Evolutionary conservation across 2,888 invertebrate genomes (phyloP).

Genomic region (Ochropleura plecta): DNA sequence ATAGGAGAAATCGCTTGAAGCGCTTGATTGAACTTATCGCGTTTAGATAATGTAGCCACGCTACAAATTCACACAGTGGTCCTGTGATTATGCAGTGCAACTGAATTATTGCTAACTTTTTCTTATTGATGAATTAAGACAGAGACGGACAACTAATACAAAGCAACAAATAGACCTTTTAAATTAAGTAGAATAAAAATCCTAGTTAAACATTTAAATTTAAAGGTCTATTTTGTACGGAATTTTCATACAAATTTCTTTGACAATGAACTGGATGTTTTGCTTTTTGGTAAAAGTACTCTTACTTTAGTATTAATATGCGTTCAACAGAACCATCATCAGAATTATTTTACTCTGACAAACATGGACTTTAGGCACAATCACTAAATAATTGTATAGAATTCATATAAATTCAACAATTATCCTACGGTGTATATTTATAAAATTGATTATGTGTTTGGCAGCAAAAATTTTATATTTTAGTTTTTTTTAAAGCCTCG

Average conservation of each 20-base stretch:
- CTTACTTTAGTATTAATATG: not conserved
- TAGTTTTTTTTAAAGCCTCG: constrained; percentile 48
- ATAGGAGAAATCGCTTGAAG: constrained; percentile 19
- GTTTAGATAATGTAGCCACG: not conserved
- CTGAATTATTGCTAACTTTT: constrained; percentile 6
- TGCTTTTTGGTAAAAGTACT: not conserved
- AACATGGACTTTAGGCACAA: not conserved
- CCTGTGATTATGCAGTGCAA: not conserved
- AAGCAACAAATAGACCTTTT: not conserved
- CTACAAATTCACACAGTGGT: not conserved
- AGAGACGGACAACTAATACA: not conserved
- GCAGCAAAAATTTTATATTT: constrained; percentile 56
- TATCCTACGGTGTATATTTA: constrained; percentile 22
- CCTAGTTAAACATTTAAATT: not conserved
- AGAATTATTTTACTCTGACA: not conserved
- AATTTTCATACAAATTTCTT: not conserved
- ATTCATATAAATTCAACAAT: constrained; percentile 4
- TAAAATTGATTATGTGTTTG: constrained; percentile 64
- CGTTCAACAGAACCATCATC: not conserved
- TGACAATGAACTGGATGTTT: not conserved
- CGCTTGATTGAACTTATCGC: constrained; percentile 5
- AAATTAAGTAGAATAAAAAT: not conserved
- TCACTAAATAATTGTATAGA: not conserved
- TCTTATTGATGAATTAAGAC: not conserved
- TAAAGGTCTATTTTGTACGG: not conserved